Percentiles rank a stretch among this genome's conserved stretches.
Evolutionary conservation across 1,140 invertebrate species (phyloP).

Genomic region (Stegodyphus mimosarum): DNA sequence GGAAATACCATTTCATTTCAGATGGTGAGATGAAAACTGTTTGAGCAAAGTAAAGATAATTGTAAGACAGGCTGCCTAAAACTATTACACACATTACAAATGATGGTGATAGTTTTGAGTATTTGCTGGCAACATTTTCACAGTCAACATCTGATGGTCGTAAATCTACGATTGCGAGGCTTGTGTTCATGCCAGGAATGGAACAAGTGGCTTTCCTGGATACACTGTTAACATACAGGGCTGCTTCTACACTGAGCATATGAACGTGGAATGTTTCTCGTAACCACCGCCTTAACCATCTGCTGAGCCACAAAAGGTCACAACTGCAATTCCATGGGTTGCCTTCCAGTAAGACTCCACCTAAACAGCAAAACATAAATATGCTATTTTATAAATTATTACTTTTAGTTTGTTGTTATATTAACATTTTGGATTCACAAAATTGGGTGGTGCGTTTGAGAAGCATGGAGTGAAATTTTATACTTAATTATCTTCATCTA

Average conservation of each 20-base stretch:
- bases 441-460: no score
- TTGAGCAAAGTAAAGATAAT: neutral
- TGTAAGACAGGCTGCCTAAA: neutral
- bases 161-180: constrained; percentile 11
- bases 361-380: constrained; percentile 69
- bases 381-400: neutral
- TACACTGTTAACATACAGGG: constrained; percentile 70
- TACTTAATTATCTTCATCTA: no score
- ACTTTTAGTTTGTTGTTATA: neutral
- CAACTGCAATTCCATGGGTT: constrained; percentile 89
- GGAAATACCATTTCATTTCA: no score
- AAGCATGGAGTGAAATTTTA: no score
- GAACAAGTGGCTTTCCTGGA: constrained; percentile 75
- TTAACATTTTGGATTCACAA: no score
- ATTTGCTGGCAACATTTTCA: neutral
- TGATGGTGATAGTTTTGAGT: neutral
- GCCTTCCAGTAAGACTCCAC: constrained; percentile 82
- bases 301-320: constrained; percentile 86
- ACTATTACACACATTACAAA: neutral
- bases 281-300: constrained; percentile 87
- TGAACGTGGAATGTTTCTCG: constrained; percentile 81
- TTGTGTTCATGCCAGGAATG: constrained; percentile 62
- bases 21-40: neutral
- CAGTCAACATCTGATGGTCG: neutral
- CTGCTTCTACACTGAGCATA: constrained; percentile 72